Evolutionary conservation across 2,888 invertebrate species (phyloP), one percentile per base, ranked within the genome.

Genomic region (Stratiomys singularior): DNA sequence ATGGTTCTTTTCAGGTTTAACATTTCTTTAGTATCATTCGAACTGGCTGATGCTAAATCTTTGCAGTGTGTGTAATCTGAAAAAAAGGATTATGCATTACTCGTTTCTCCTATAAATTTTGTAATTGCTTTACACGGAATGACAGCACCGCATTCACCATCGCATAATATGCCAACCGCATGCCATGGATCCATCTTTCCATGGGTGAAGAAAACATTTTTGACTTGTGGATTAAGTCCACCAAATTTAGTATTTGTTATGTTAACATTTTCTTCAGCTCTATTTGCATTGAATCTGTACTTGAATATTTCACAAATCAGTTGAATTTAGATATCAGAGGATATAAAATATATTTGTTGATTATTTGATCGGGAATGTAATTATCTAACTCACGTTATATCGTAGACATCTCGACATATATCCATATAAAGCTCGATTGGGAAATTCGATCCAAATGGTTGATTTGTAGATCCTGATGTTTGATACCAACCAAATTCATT

Each of bases 401-500:
- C 82, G 64, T 83, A 87, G 28, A 83, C 76, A 79, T 86, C 86
- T 0, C 79, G 76, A 77, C 87, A 87, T 11, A 84, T 47, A n/a
- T 80, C 82, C 9, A 82, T 81, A 64, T 84, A 84, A 1, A 84
- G 77, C 1, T 81, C 79, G n/a, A 82, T 82, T 0, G 87, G 86
- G 77, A 86, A 85, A 46, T 82, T 83, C 4, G 66, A 82, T 25
- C 87, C 86, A 15, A 91, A 90, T 0, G 93, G 92, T 79, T 92
- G 91, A 0, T 87, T 83, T 0, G 82, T 71, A 15, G 91, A 90
- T 79, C 88, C 89, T 0, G 94, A 92, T 1, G 93, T 92, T 87
- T 95, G 95, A 87, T 91, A 95, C 89, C 92, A 96, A 76, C 95
- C 96, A 85, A 92, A 96, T 88, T 96, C 95, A 72, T 92, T 92